Evolutionary conservation across 2,888 invertebrate genomes (phyloP), one percentile per base, ranked within the genome.

Genomic region (Drosophila dives): DNA sequence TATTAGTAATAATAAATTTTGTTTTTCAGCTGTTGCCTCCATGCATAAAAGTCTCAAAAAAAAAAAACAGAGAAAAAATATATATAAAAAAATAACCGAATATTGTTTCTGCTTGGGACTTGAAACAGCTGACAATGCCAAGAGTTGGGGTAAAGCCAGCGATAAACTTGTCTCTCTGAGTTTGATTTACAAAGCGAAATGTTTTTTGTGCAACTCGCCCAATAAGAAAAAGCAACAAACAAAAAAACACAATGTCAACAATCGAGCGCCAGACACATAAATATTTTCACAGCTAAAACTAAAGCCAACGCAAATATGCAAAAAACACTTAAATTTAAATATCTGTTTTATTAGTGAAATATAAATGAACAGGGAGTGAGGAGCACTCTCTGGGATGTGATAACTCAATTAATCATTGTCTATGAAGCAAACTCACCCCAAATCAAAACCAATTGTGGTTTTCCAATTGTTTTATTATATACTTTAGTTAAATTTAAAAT

Each of bases 101-200:
- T 26, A 20, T 64, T 55, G 51, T 51, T 54, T 49, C 49, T 59
- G 71, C 71, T 69, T 80, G 80, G 80, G 80, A 80, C 42, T 79
- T 38, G 56, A 11, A 66, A 61, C 81, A 81, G 81, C 81, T 81
- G 81, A 77, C 81, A 80, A 73, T 61, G 69, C 69, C 72, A 69
- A 67, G 73, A 64, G 83, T 80, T 68, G 58, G 68, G 58, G 71
- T 51, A 64, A 56, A 73, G 63, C 59, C 70, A 63, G 70, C 67
- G 89, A 88, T 90, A 90, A 90, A 73, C 71, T 80, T 77, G 75
- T 77, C 70, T 72, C 64, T 65, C 60, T 49, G 64, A 68, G 58
- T 66, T 83, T 85, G 90, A 86, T 88, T 86, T 86, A 85, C 86
- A 87, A 81, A 86, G 75, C 54, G 45, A 40, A 50, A 60, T 66